phyloP scores from a whole-genome alignment of 2,888 invertebrate genomes.

The Phrixothrix hirtus region DNA sequence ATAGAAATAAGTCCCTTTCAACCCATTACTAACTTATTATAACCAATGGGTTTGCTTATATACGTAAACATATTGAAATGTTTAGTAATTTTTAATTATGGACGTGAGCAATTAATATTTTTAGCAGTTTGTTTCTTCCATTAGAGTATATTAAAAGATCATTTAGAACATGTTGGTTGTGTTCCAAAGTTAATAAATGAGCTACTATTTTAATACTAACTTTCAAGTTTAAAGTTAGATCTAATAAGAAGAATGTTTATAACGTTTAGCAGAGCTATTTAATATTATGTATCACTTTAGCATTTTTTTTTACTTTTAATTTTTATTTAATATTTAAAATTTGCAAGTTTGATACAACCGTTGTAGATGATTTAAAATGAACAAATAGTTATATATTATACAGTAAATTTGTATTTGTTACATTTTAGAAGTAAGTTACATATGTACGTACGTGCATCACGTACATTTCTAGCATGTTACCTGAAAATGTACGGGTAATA shows the following conservation, averaged over 20 bases:
- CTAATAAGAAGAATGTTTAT: too few relatives aligned
- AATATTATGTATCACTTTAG: background rate
- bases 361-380: background rate
- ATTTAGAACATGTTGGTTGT: too few relatives aligned
- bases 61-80: background rate
- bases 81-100: background rate
- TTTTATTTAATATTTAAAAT: background rate
- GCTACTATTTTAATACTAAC: too few relatives aligned
- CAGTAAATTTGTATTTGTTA: background rate
- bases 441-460: slow-evolving; percentile 13
- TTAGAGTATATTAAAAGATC: too few relatives aligned
- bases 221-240: too few relatives aligned
- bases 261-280: too few relatives aligned
- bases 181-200: too few relatives aligned
- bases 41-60: too few relatives aligned
- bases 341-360: background rate
- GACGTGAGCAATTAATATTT: background rate
- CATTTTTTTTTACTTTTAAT: background rate
- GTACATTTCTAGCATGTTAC: slow-evolving; percentile 21
- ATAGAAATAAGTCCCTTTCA: too few relatives aligned
- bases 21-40: too few relatives aligned
- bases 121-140: too few relatives aligned
- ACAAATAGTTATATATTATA: background rate
- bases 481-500: slow-evolving; percentile 28
- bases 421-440: background rate